Percentiles rank a stretch among this genome's conserved stretches.
These are phyloP conservation scores for Cantharis lateralis DNA, from an alignment of 2,888 invertebrate species.

Conservation along the genomic window DNA sequence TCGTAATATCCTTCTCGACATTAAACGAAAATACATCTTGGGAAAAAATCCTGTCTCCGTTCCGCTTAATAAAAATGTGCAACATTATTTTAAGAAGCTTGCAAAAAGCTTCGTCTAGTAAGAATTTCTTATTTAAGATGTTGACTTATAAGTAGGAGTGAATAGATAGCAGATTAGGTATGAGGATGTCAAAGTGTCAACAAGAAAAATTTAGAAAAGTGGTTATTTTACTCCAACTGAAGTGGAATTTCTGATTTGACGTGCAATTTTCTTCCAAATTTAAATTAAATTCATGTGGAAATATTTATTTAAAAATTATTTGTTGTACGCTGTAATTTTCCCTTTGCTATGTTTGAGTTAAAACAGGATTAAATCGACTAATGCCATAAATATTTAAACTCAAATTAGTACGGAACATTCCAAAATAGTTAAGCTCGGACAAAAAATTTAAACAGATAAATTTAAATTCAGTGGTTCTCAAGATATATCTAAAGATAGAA, in stretches of 20 bases:
- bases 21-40: not conserved
- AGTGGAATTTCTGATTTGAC: not conserved
- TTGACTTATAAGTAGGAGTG: not conserved
- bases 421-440: not conserved
- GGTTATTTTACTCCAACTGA: not conserved
- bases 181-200: not conserved
- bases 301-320: not conserved
- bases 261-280: not conserved
- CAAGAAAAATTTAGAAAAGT: not conserved
- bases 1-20: not conserved
- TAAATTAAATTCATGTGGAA: not conserved
- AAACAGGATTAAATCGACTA: not conserved
- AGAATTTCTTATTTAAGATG: not conserved
- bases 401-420: not conserved
- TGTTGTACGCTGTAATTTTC: not conserved
- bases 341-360: not conserved
- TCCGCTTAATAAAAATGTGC: not conserved
- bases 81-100: not conserved
- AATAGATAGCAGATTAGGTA: not conserved
- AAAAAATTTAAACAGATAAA: not conserved
- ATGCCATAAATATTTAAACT: slow-evolving; percentile 1
- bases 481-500: slow-evolving; percentile 12
- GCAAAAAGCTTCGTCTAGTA: not conserved
- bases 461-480: not conserved
- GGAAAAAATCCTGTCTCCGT: not conserved